Evolutionary conservation across 2,113 vertebrate genomes (phyloP), one percentile per base, ranked within the genome.

Genomic region (Macrotis lagotis): DNA sequence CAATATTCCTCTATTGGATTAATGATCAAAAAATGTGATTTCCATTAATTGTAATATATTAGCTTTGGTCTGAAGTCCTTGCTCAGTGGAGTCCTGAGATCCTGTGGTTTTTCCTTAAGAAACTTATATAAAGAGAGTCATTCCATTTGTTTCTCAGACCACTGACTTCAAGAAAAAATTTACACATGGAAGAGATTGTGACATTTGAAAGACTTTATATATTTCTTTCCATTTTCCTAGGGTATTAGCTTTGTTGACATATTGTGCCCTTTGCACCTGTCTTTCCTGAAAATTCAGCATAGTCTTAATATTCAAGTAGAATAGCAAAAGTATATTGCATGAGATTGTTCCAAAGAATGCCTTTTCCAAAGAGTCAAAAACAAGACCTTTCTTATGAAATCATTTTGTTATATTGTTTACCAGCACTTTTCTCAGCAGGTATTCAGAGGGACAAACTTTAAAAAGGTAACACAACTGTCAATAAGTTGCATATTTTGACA

Each of bases 151-250:
- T 74, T n/a, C 31, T 74, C 4, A 6, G 14, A 74, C 37, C 5
- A 22, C 37, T n/a, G 66, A n/a, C 66, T 95, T 91, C 74, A 47
- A 28, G 44, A 93, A 92, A 96, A 16, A 52, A 89, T 48, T 93
- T 52, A 89, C 31, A 37, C 44, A 37, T 48, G 25, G 59, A 91
- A 6, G 22, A 37, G 2, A 51, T 50, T 92, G 48, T 59, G 47
- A 22, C 59, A 92, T 95, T 53, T 95, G 91, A 14, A 74, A 92
- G 92, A 74, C 22, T 50, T 7, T 8, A 25, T 91, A 47, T 16
- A 28, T 52, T 49, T 12, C 26, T 88, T 95, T 24, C 89, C 44
- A 48, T 89, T 74, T 74, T 74, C n/a, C 1, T 48, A 10, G n/a
- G 90, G 1, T 12, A 88, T 92, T 88, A 11, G 8, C 51, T 94